Percentiles rank a stretch among this genome's conserved stretches.
Evolutionary conservation across 2,797 vertebrate species (phyloP).

Genomic region (Ctenosaura bakeri): DNA sequence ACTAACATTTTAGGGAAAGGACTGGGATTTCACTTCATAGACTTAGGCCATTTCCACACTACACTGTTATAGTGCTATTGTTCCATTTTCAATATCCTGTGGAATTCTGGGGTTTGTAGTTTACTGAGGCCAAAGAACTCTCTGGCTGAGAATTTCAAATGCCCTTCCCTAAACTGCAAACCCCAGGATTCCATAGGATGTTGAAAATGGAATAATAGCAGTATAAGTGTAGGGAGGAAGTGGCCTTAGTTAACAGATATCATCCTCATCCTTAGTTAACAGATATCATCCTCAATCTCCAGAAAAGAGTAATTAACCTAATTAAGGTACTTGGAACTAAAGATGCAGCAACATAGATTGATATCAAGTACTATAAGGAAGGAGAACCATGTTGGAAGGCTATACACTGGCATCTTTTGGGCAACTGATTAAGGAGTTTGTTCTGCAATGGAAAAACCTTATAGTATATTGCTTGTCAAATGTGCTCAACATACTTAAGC

Average conservation of each 20-base stretch:
- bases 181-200: too few relatives aligned
- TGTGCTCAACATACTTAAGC: background rate
- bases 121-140: too few relatives aligned
- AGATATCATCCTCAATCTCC: background rate
- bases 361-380: background rate
- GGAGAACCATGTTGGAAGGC: background rate
- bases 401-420: background rate
- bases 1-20: background rate
- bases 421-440: background rate
- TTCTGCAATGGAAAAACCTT: background rate
- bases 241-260: background rate
- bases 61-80: too few relatives aligned
- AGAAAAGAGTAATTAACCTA: background rate
- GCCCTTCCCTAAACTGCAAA: too few relatives aligned
- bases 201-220: too few relatives aligned
- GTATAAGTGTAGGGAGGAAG: too few relatives aligned
- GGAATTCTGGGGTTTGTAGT: too few relatives aligned
- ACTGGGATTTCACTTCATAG: background rate
- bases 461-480: background rate
- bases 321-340: background rate
- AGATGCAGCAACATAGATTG: constrained; percentile 16
- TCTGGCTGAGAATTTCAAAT: too few relatives aligned
- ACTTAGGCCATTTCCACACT: background rate
- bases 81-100: too few relatives aligned
- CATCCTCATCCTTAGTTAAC: background rate